These are phyloP conservation scores for Callionymus lyra DNA, from an alignment of 2,113 vertebrate genomes.

Conservation along the genomic window DNA sequence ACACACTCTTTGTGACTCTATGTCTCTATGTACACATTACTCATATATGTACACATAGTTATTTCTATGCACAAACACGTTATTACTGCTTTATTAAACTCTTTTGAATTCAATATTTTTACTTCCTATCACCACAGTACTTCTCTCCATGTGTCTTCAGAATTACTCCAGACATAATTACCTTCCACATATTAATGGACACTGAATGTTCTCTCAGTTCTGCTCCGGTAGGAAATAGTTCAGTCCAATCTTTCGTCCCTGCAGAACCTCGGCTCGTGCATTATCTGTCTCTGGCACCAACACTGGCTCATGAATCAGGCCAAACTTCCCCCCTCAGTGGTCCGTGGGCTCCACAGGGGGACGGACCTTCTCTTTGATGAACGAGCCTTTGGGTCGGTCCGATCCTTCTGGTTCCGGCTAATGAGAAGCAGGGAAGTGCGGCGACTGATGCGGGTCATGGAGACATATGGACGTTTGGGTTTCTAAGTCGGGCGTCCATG, in stretches of 20 bases:
- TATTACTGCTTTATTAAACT: background rate
- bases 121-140: background rate
- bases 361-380: conserved; percentile 28
- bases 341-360: conserved; percentile 20
- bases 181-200: too few species aligned
- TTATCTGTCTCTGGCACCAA: conserved; percentile 8
- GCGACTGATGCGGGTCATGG: conserved; percentile 46
- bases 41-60: too few species aligned
- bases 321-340: conserved; percentile 11
- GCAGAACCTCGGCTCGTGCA: background rate
- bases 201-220: too few species aligned
- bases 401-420: conserved; percentile 30
- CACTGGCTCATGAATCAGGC: conserved; percentile 34
- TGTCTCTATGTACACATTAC: too few species aligned
- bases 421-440: conserved; percentile 39
- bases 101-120: background rate
- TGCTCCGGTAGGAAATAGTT: too few species aligned
- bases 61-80: too few species aligned
- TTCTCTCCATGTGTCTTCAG: background rate
- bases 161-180: too few species aligned
- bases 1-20: too few species aligned
- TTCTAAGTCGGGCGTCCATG: conserved; percentile 35
- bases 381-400: conserved; percentile 16
- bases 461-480: conserved; percentile 39
- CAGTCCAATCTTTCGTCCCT: too few species aligned